phyloP scores from a whole-genome alignment of 2,797 vertebrate species.

The Cynopterus sphinx region DNA sequence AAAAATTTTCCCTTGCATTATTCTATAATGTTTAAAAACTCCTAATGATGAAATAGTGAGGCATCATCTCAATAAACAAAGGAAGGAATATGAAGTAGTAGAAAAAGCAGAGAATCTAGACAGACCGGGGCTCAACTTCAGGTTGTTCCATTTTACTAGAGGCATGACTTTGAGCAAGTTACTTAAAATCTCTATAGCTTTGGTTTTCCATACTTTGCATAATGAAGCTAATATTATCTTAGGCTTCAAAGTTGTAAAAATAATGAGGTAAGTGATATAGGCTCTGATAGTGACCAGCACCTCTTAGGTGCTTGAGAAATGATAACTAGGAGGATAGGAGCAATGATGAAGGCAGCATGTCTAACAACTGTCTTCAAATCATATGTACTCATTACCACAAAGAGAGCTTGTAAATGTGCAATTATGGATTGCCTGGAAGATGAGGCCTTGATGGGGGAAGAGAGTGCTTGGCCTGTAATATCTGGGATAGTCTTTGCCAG shows the following conservation, averaged over 20 bases:
- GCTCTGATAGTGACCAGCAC: neutral
- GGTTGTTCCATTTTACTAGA: neutral
- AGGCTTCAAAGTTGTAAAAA: neutral
- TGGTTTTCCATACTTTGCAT: neutral
- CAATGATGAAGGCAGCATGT: neutral
- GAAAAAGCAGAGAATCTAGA: neutral
- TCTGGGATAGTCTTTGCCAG: neutral
- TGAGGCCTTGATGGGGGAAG: neutral
- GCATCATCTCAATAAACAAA: neutral
- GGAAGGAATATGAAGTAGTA: neutral
- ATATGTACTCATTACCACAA: neutral
- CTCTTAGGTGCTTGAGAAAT: neutral
- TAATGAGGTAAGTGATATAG: neutral
- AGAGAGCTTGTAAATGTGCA: neutral
- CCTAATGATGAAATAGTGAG: neutral
- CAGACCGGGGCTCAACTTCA: neutral
- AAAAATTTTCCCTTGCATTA: neutral
- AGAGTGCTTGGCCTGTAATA: accelerated
- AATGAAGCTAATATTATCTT: neutral
- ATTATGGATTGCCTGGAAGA: neutral
- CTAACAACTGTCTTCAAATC: neutral
- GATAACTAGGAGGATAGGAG: neutral
- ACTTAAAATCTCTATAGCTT: neutral
- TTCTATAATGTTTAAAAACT: neutral
- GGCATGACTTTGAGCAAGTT: neutral